Evolutionary conservation across 2,888 invertebrate species (phyloP), one percentile per base, ranked within the genome.

Genomic region (Unio pictorum): DNA sequence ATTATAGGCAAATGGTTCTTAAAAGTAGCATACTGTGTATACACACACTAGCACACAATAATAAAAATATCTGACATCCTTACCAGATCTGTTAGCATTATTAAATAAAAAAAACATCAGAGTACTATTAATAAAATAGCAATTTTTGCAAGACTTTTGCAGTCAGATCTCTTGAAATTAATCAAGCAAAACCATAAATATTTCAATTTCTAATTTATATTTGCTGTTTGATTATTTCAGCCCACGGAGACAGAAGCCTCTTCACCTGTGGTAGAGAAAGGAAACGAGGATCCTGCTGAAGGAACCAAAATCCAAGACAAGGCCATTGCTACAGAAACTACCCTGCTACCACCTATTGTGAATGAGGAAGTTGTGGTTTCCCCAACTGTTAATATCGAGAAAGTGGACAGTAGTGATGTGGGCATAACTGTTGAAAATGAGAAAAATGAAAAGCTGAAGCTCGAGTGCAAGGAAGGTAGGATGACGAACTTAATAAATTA

Each of bases 391-490:
- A 78, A 77, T 66, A 77, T 78, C 30, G 78, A 78, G 68, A 79
- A 78, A 64, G 71, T 72, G 30, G 75, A 76, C 68, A 74, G 72
- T n/a, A 74, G 71, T 34, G 74, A 75, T 55, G 73, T 72, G 4
- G 66, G 64, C 18, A 72, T 74, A 15, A 74, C 75, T 26, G 63
- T 66, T 1, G 66, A 73, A 28, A 74, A 73, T 18, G 69, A 72
- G 4, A 62, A 62, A 20, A 69, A 68, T 54, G 55, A 64, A 23
- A 65, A 45, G 5, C 63, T 55, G 4, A 72, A 72, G 69, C 71
- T 80, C 69, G 80, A 74, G 64, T 85, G 84, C 64, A 78, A 81
- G 58, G 82, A 84, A 81, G 84, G 85, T 85, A 75, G 20, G 73
- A n/a, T 55, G 30, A 20, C 61, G 18, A 28, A 60, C 18, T 8